A percentile compares a stretch with the other conserved stretches of the same genome.
Conservation (phyloP, 2,888 invertebrate genomes). For the Tachystola acroxantha region DNA sequence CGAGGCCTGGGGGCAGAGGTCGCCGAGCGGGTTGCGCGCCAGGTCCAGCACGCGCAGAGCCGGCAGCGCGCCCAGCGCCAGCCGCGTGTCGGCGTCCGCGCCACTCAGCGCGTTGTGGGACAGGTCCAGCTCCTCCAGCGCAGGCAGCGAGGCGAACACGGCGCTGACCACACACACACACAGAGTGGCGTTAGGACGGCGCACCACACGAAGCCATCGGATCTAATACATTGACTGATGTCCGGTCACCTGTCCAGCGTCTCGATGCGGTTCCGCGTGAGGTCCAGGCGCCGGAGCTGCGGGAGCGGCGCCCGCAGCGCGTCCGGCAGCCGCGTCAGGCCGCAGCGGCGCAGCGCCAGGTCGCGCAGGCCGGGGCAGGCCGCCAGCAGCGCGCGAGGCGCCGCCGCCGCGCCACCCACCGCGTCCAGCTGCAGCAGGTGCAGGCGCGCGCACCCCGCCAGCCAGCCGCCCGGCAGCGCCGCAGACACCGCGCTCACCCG, state of each 20-base stretch:
- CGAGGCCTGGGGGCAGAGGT: slow-evolving; percentile 15
- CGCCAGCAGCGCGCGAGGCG: neutral
- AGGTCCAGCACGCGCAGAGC: slow-evolving; percentile 2
- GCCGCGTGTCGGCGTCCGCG: neutral
- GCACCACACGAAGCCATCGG: too few species aligned
- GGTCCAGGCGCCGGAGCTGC: neutral
- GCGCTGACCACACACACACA: neutral
- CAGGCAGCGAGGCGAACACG: slow-evolving; percentile 5
- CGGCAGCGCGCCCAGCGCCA: neutral
- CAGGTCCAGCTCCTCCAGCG: neutral
- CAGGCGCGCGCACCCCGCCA: slow-evolving; percentile 11
- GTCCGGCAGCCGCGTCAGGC: neutral
- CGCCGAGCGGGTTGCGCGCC: slow-evolving; percentile 24
- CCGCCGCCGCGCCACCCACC: slow-evolving; percentile 4
- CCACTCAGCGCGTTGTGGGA: neutral
- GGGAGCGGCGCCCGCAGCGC: neutral
- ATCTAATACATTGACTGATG: too few species aligned
- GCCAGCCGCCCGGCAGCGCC: slow-evolving; percentile 3
- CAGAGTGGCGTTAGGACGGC: too few species aligned
- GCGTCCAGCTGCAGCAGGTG: slow-evolving; percentile 5
- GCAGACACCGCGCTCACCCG: slow-evolving; percentile 5
- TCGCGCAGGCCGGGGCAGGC: neutral
- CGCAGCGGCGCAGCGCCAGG: neutral
- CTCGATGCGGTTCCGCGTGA: neutral
- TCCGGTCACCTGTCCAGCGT: neutral